These are phyloP conservation scores for Damaliscus lunatus DNA, from an alignment of 2,113 vertebrate species.

Conservation along the genomic window DNA sequence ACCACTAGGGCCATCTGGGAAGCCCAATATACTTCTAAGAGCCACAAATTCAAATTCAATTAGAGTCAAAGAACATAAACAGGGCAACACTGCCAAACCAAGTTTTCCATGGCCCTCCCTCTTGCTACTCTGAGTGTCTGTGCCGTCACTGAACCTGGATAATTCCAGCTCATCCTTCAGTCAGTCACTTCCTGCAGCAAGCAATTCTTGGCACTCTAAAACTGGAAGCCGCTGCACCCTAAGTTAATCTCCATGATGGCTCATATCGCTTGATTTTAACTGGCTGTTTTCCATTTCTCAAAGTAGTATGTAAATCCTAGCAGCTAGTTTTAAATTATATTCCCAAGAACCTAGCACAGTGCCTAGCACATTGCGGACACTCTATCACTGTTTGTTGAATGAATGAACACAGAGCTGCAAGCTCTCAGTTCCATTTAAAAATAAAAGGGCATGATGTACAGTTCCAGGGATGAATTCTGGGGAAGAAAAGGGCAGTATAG, in stretches of 20 bases:
- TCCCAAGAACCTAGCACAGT: not conserved
- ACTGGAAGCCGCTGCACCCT: not conserved
- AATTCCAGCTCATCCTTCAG: conserved; percentile 1
- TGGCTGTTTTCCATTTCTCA: not conserved
- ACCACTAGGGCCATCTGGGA: not conserved
- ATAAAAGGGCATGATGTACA: not conserved
- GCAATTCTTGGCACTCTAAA: not conserved
- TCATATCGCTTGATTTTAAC: not conserved
- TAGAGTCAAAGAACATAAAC: conserved; percentile 5
- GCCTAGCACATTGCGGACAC: not conserved
- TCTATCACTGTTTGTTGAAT: not conserved
- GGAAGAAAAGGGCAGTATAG: not conserved
- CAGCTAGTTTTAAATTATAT: not conserved
- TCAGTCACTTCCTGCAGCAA: conserved; percentile 10
- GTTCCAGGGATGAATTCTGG: conserved; percentile 18
- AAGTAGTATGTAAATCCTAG: not conserved
- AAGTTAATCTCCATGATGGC: not conserved
- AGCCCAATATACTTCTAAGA: not conserved
- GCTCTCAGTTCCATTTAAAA: not conserved
- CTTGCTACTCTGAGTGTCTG: not conserved
- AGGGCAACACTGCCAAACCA: not conserved
- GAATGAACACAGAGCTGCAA: not conserved
- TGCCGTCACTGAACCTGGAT: not conserved
- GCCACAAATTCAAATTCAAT: conserved; percentile 1
- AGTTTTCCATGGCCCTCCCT: not conserved